Percentiles rank a stretch among this genome's conserved stretches.
phyloP scores from a whole-genome alignment of 92 coral and sea anemone species.

The Hydrozoanthus gracilis region DNA sequence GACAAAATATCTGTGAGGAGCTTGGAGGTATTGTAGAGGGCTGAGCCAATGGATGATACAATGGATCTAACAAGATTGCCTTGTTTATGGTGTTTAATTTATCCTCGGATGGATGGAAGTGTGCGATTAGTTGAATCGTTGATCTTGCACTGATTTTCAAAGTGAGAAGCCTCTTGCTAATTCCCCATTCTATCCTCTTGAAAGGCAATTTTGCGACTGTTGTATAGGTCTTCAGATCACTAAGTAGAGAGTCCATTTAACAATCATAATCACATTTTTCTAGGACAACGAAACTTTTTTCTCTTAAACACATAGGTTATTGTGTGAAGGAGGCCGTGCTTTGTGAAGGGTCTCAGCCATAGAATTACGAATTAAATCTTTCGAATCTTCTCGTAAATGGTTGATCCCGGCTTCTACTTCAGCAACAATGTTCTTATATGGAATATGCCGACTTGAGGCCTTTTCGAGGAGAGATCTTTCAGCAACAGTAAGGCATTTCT shows the following conservation, averaged over 20 bases:
- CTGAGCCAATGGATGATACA: background rate
- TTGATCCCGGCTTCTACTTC: slow-evolving; percentile 46
- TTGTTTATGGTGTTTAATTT: too few relatives aligned
- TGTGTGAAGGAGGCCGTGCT: slow-evolving; percentile 36
- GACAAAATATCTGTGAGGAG: too few relatives aligned
- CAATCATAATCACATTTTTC: background rate
- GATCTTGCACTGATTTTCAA: too few relatives aligned
- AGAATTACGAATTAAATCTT: slow-evolving; percentile 47
- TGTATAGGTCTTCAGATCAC: background rate
- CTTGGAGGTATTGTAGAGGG: background rate
- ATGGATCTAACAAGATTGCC: too few relatives aligned
- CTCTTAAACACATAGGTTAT: slow-evolving; percentile 19
- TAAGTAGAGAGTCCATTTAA: background rate
- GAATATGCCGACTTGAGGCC: background rate
- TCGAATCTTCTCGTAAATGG: slow-evolving; percentile 44
- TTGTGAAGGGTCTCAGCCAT: slow-evolving; percentile 21
- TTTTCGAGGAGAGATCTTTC: slow-evolving; percentile 34
- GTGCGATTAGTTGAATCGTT: too few relatives aligned
- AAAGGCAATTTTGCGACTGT: too few relatives aligned
- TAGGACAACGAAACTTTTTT: slow-evolving; percentile 8
- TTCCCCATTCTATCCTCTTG: too few relatives aligned
- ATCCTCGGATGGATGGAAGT: too few relatives aligned
- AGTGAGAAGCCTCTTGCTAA: too few relatives aligned
- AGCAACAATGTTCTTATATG: slow-evolving; percentile 33
- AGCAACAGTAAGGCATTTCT: background rate